Percentiles rank a stretch among this genome's conserved stretches.
Conservation (phyloP, 2,888 invertebrate genomes). For the Phymatocera aterrima region DNA sequence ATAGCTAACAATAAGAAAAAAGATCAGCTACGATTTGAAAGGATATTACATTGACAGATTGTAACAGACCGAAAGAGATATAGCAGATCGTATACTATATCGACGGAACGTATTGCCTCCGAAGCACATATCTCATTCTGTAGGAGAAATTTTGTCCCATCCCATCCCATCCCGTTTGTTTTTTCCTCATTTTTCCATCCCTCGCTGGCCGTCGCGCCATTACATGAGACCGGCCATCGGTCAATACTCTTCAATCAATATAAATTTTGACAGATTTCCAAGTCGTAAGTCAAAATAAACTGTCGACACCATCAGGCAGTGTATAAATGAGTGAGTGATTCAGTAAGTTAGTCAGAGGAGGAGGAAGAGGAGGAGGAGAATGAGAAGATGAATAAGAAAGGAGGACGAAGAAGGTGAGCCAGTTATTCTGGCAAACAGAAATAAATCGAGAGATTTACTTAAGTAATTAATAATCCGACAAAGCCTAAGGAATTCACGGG, state of each 20-base stretch:
- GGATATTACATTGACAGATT: background rate
- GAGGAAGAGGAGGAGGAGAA: background rate
- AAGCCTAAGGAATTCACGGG: background rate
- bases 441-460: conserved; percentile 16
- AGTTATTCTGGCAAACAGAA: background rate
- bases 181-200: background rate
- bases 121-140: background rate
- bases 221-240: conserved; percentile 1
- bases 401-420: too few species aligned
- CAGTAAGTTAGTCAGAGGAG: background rate
- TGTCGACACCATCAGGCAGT: background rate
- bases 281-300: conserved; percentile 22
- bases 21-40: background rate
- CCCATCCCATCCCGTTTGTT: background rate
- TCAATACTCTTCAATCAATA: conserved; percentile 13
- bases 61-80: background rate
- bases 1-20: background rate
- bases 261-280: conserved; percentile 19
- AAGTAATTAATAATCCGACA: conserved; percentile 16
- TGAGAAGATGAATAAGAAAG: background rate
- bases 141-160: background rate
- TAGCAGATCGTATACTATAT: background rate
- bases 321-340: background rate
- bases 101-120: background rate
- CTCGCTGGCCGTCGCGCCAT: background rate